Evolutionary conservation across 1,140 invertebrate genomes (phyloP).

Genomic region (Augochlora pura): DNA sequence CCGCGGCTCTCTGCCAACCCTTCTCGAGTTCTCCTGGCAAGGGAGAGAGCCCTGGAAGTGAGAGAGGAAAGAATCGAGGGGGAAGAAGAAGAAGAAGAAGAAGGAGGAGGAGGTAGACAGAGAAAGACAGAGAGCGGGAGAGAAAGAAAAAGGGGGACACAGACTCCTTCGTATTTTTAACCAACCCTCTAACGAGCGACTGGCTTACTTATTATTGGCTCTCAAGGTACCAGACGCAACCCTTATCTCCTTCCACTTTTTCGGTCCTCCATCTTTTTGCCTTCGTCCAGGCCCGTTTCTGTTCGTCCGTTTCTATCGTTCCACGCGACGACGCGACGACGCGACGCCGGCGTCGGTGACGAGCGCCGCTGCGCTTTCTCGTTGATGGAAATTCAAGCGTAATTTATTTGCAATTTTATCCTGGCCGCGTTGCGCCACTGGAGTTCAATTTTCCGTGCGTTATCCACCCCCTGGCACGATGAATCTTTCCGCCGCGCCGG

Average conservation of each 20-base stretch:
- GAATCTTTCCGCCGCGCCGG: slow-evolving; percentile 42
- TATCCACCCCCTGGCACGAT: slow-evolving; percentile 40
- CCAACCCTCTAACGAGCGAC: slow-evolving; percentile 51
- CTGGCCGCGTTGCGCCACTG: slow-evolving; percentile 17
- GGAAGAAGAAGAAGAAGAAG: background rate
- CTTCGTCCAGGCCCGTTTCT: background rate
- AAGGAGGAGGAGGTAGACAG: background rate
- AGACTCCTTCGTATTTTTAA: slow-evolving; percentile 57
- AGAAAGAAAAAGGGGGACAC: slow-evolving; percentile 4
- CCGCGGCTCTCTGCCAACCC: slow-evolving; percentile 21
- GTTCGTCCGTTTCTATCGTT: background rate
- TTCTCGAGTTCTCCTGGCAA: background rate
- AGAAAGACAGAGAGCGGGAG: background rate
- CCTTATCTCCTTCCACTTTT: slow-evolving; percentile 39
- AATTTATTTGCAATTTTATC: slow-evolving; percentile 68
- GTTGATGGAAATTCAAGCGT: slow-evolving; percentile 62
- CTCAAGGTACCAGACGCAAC: slow-evolving; percentile 25
- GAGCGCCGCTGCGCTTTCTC: slow-evolving; percentile 13
- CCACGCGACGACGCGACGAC: background rate
- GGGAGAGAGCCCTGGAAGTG: slow-evolving; percentile 9
- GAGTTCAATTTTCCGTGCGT: slow-evolving; percentile 59
- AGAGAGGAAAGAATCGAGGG: background rate
- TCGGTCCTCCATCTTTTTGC: slow-evolving; percentile 3
- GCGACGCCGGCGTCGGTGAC: no score
- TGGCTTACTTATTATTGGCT: slow-evolving; percentile 58